Evolutionary conservation across 2,113 vertebrate genomes (phyloP).

Genomic region (Chauna torquata): DNA sequence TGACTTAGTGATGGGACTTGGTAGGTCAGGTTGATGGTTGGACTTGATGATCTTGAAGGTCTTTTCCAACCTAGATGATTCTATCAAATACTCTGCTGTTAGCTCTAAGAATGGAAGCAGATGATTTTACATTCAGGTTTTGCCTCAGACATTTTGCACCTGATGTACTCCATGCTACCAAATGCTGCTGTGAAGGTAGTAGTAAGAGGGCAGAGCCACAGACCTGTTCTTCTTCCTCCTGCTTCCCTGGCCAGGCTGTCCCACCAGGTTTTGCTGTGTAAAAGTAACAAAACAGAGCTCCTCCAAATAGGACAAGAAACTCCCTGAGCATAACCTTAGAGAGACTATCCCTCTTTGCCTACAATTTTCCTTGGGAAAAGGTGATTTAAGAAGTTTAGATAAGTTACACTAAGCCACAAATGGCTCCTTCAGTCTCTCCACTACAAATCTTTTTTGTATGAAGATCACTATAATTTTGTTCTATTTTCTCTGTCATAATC

Average conservation of each 20-base stretch:
- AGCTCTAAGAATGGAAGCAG: not conserved
- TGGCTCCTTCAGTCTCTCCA: not conserved
- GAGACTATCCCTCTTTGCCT: not conserved
- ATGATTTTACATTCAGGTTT: not conserved
- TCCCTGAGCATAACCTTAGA: not conserved
- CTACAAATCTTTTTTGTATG: not conserved
- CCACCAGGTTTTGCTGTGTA: not conserved
- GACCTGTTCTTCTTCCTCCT: not conserved
- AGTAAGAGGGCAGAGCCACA: not conserved
- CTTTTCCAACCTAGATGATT: not conserved
- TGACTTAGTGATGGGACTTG: not conserved
- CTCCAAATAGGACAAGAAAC: not conserved
- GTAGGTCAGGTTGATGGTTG: not conserved
- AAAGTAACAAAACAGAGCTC: not conserved
- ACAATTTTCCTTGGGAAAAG: not conserved
- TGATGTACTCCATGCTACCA: not conserved
- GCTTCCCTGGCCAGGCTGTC: not conserved
- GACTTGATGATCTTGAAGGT: not conserved
- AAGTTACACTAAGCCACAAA: not conserved
- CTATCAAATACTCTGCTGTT: not conserved
- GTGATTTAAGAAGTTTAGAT: not conserved
- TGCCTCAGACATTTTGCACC: not conserved
- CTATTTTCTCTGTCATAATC: not conserved
- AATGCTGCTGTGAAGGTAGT: not conserved
- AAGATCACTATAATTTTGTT: slow-evolving; percentile 1